These are phyloP conservation scores for Tor tambroides DNA, from an alignment of 2,113 vertebrate species.

Conservation along the genomic window DNA sequence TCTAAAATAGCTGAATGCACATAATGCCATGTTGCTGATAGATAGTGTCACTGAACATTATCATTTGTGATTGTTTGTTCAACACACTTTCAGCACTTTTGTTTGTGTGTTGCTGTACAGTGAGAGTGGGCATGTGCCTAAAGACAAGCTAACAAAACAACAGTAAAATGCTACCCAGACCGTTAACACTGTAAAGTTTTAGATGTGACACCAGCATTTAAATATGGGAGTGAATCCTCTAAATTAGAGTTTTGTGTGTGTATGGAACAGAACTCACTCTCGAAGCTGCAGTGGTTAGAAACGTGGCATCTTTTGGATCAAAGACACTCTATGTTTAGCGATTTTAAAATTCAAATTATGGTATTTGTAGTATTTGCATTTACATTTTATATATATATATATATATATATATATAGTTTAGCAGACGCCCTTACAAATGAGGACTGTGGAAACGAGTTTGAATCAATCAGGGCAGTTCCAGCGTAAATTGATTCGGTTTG, in stretches of 20 bases:
- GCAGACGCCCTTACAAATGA: no score
- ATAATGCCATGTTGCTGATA: constrained; percentile 21
- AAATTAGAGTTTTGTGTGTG: neutral
- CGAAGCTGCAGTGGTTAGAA: no score
- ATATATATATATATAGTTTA: no score
- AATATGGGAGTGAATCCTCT: neutral
- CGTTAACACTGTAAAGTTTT: neutral
- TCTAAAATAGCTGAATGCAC: neutral
- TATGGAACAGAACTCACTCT: no score
- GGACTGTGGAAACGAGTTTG: no score
- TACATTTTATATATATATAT: no score
- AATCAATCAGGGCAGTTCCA: no score
- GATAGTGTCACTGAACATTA: constrained; percentile 17
- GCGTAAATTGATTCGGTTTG: no score
- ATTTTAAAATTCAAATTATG: no score
- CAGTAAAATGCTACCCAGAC: neutral
- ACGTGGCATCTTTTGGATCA: no score
- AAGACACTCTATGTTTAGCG: no score
- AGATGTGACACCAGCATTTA: neutral
- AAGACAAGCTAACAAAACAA: neutral
- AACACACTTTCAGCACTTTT: constrained; percentile 30
- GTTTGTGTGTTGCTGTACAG: neutral
- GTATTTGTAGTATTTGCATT: no score
- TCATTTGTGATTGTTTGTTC: neutral
- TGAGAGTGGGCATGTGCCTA: neutral